phyloP scores from a whole-genome alignment of 2,797 vertebrate species.

The Acanthurus lineatus region DNA sequence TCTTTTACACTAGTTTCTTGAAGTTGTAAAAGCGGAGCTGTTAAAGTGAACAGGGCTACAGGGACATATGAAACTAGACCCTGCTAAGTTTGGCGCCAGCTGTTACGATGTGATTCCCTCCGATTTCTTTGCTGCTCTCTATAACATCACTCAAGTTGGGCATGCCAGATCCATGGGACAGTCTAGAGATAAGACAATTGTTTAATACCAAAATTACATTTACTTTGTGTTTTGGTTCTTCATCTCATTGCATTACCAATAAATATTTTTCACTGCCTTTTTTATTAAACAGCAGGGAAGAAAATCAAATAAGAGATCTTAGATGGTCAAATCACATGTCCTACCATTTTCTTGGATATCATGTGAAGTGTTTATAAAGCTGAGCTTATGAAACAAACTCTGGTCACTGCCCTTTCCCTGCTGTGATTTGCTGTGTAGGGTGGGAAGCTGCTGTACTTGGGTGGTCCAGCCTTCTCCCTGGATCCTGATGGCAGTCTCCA shows the following conservation, averaged over 20 bases:
- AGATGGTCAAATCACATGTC: constrained; percentile 31
- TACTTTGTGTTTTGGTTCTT: constrained; percentile 25
- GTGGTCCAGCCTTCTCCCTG: constrained; percentile 84
- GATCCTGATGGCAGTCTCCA: constrained; percentile 91
- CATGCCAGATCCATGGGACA: not conserved
- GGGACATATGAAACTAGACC: constrained; percentile 73
- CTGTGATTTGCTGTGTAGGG: constrained; percentile 84
- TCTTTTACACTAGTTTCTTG: constrained; percentile 52
- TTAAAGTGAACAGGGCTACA: constrained; percentile 70
- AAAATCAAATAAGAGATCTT: constrained; percentile 15
- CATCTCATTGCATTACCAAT: not conserved
- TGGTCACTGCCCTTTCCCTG: constrained; percentile 48
- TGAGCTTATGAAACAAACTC: constrained; percentile 48
- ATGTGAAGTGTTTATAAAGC: constrained; percentile 46
- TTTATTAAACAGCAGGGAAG: not conserved
- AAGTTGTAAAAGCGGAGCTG: constrained; percentile 72
- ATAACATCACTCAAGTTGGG: constrained; percentile 27
- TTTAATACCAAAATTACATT: constrained; percentile 10
- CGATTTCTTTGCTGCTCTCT: constrained; percentile 42
- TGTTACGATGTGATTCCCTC: constrained; percentile 58
- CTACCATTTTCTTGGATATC: constrained; percentile 12
- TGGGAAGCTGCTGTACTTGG: constrained; percentile 87
- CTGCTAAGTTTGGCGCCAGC: constrained; percentile 66
- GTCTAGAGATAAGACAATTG: constrained; percentile 15
- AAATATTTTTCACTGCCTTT: not conserved